phyloP scores from a whole-genome alignment of 1,140 invertebrate genomes.

The Anthonomus grandis region DNA sequence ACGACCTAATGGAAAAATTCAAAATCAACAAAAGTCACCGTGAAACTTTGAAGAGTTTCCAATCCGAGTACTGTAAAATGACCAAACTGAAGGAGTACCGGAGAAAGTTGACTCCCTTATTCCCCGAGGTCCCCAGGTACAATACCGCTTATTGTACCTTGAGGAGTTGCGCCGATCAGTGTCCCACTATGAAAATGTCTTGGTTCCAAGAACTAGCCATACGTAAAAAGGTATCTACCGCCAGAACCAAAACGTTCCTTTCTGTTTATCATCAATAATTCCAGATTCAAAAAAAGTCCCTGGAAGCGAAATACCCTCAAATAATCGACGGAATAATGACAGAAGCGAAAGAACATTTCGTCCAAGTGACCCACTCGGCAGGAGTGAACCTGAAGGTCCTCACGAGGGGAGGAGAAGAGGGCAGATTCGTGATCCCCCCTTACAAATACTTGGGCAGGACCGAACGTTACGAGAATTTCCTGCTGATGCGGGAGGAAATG shows the following conservation, averaged over 20 bases:
- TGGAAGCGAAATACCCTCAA: slow-evolving; percentile 23
- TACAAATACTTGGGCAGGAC: slow-evolving; percentile 60
- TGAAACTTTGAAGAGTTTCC: slow-evolving; percentile 33
- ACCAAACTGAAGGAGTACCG: slow-evolving; percentile 39
- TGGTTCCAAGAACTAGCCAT: slow-evolving; percentile 32
- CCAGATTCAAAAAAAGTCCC: slow-evolving; percentile 16
- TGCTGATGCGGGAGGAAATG: slow-evolving; percentile 56
- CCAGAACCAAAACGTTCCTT: not conserved
- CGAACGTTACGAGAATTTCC: slow-evolving; percentile 55
- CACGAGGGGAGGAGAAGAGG: slow-evolving; percentile 21
- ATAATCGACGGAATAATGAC: slow-evolving; percentile 26
- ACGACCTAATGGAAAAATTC: slow-evolving; percentile 37
- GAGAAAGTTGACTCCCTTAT: slow-evolving; percentile 32
- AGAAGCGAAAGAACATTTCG: slow-evolving; percentile 27
- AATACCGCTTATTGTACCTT: slow-evolving; percentile 35
- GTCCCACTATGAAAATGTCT: slow-evolving; percentile 37
- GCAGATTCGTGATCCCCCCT: slow-evolving; percentile 34
- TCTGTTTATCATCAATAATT: slow-evolving; percentile 3
- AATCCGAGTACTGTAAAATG: slow-evolving; percentile 32
- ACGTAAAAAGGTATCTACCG: slow-evolving; percentile 28
- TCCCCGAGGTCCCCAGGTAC: slow-evolving; percentile 35
- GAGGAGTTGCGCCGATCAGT: slow-evolving; percentile 29
- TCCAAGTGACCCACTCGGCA: slow-evolving; percentile 28
- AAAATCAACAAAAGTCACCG: slow-evolving; percentile 36
- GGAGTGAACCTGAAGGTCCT: slow-evolving; percentile 36